Base-by-base conservation (phyloP, 2,113 vertebrate species). In the Cyrtonyx montezumae region DNA sequence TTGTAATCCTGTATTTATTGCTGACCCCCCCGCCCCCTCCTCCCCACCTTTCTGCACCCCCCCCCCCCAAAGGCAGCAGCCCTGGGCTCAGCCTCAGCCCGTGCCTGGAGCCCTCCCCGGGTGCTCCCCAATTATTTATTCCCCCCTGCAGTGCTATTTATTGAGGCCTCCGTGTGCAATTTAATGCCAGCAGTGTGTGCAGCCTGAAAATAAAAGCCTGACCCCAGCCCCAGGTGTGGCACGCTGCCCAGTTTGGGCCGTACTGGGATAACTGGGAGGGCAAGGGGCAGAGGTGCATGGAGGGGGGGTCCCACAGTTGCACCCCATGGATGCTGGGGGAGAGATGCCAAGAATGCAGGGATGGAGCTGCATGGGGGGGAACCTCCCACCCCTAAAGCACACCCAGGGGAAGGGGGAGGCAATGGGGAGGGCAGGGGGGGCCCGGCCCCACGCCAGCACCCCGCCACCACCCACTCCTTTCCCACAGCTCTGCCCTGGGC, bases 101-200 rank as follows among this genome's bases (percentile, higher is more conserved):
- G 14, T 13, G 8, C 25, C 25, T 26, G 49, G 25, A 84, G 82
- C 2, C 1, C 46, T 42, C 15, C 43, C 48, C 0, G 0, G 17
- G n/a, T 4, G 17, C 76, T 88, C 18, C 2, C 84, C 71, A 37
- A 45, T 84, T 95, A 95, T 95, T 95, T 95, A 95, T 95, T 87
- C 55, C 59, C 51, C 59, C 51, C 26, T 4, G 4, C 14, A n/a
- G 46, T 46, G 32, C 40, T 94, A 95, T 95, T 95, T 95, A 95
- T 95, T 94, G 32, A 69, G 63, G 43, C 78, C 46, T 61, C 30
- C 4, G 0, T 0, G 19, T 2, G 65, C 82, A 78, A 78, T 77
- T 90, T 73, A 94, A 90, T 2, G 65, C 78, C 5, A 9, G 62
- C 63, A 69, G 8, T 2, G 25, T 2, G 25, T 32, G 22, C 36